Percentiles rank a stretch among this genome's conserved stretches.
These are phyloP conservation scores for Oscheius sp. DNA, from an alignment of 1,140 invertebrate genomes.

Conservation along the genomic window DNA sequence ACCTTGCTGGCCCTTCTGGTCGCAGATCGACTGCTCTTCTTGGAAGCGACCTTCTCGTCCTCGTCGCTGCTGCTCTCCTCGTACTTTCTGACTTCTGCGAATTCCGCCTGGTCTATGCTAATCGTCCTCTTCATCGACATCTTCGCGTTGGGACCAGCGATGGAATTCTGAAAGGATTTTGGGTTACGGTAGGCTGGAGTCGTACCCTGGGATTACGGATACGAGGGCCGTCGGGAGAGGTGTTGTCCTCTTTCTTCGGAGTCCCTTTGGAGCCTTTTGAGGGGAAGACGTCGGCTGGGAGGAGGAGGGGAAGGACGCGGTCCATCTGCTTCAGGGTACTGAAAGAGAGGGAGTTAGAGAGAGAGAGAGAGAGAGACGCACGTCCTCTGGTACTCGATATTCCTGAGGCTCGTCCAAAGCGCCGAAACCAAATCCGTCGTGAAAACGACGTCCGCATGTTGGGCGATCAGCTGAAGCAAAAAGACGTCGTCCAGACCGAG, in stretches of 20 bases:
- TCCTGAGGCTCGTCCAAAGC: conserved; percentile 45
- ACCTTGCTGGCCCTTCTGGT: not conserved
- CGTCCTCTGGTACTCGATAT: conserved; percentile 53
- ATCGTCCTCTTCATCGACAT: not conserved
- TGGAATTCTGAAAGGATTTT: not conserved
- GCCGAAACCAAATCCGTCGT: conserved; percentile 51
- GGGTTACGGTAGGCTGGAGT: not conserved
- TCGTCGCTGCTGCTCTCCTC: not conserved
- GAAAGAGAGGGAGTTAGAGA: too few species aligned
- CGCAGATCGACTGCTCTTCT: not conserved
- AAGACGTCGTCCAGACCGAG: conserved; percentile 53
- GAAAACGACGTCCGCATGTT: conserved; percentile 58
- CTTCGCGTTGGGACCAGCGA: not conserved
- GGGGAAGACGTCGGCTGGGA: too few species aligned
- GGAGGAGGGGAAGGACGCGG: conserved; percentile 9
- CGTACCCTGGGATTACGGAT: not conserved
- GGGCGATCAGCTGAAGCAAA: conserved; percentile 50
- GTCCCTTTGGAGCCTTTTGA: too few species aligned
- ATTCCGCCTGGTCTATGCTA: not conserved
- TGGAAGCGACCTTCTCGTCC: not conserved
- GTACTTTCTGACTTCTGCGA: not conserved
- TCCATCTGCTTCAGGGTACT: conserved; percentile 28
- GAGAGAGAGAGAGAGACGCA: too few species aligned
- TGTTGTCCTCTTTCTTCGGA: too few species aligned
- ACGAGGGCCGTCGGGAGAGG: not conserved